Percentiles rank a stretch among this genome's conserved stretches.
phyloP scores from a whole-genome alignment of 2,888 invertebrate species.

The Halocaridina rubra region DNA sequence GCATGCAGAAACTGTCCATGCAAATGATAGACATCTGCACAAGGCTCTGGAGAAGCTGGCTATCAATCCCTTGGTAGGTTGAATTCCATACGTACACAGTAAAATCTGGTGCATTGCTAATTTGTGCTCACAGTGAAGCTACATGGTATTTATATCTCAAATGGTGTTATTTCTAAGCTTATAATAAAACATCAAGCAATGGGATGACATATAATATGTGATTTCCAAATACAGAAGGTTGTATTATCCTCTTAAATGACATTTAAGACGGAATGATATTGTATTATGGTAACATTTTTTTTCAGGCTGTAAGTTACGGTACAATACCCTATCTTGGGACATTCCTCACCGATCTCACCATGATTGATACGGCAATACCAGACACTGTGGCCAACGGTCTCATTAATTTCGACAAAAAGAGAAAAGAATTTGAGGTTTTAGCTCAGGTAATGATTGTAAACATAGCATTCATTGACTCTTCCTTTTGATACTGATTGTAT shows the following conservation, averaged over 20 bases:
- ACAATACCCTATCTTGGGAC: conserved; percentile 98
- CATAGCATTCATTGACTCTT: no score
- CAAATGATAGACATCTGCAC: conserved; percentile 88
- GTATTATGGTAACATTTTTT: no score
- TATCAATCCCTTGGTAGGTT: conserved; percentile 71
- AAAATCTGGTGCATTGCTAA: no score
- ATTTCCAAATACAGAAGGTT: no score
- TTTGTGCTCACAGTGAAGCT: no score
- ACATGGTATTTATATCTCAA: no score
- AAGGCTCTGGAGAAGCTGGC: conserved; percentile 84
- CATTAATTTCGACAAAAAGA: conserved; percentile 97
- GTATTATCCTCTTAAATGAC: no score
- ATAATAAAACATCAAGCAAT: no score
- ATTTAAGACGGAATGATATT: no score
- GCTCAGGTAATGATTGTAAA: conserved; percentile 81
- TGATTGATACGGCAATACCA: conserved; percentile 97
- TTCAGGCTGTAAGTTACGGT: conserved; percentile 73
- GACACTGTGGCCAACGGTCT: conserved; percentile 82
- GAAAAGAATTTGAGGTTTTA: conserved; percentile 98
- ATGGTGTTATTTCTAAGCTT: no score
- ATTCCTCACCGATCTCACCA: conserved; percentile 96
- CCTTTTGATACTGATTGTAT: no score
- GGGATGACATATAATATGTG: no score
- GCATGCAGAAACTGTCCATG: conserved; percentile 90
- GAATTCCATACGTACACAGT: neutral